Percentiles rank a stretch among this genome's conserved stretches.
Evolutionary conservation across 2,113 vertebrate species (phyloP).

Genomic region (Sula dactylatra): DNA sequence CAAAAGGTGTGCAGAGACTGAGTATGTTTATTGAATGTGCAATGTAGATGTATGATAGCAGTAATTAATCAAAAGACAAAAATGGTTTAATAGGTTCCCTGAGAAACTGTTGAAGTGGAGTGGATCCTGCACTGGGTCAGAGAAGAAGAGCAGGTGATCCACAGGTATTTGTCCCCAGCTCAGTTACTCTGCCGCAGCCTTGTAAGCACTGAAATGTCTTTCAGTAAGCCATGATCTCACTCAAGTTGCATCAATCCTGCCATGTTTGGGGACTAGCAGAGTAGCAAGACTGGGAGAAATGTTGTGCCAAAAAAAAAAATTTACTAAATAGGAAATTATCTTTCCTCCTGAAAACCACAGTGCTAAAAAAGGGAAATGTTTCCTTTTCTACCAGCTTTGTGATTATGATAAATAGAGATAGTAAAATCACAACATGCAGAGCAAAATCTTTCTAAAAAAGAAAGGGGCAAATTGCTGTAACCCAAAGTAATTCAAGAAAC

Average conservation of each 20-base stretch:
- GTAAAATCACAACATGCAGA: conserved; percentile 5
- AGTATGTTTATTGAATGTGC: background rate
- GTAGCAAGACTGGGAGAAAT: background rate
- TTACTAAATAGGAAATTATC: conserved; percentile 19
- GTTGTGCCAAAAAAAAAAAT: background rate
- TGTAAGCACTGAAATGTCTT: background rate
- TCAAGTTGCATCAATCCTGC: background rate
- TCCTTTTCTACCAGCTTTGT: conserved; percentile 16
- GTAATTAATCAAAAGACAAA: background rate
- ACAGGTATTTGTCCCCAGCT: background rate
- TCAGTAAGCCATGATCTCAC: background rate
- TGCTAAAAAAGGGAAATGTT: conserved; percentile 13
- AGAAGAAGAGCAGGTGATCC: background rate
- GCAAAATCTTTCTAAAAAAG: background rate
- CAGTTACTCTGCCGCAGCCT: background rate
- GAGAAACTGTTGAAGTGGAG: background rate
- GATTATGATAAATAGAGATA: conserved; percentile 42
- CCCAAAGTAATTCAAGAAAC: conserved; percentile 42
- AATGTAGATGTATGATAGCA: background rate
- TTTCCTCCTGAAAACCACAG: conserved; percentile 21
- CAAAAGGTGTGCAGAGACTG: background rate
- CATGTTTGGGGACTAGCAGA: background rate
- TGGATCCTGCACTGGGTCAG: background rate
- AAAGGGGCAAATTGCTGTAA: conserved; percentile 28
- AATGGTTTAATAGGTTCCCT: background rate